Conservation (phyloP, 2,113 vertebrate genomes). For the Macaca mulatta region DNA sequence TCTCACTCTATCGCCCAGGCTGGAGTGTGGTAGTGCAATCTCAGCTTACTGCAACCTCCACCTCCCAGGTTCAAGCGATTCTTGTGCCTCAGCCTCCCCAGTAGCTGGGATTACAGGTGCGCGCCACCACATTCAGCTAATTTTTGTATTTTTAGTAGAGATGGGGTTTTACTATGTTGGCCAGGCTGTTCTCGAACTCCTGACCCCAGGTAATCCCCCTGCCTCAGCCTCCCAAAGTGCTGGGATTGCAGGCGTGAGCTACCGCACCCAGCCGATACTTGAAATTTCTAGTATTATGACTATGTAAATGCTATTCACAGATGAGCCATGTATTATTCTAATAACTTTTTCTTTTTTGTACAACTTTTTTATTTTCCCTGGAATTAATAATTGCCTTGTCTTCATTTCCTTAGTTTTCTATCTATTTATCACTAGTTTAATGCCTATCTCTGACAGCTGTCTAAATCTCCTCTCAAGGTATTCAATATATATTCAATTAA, state of each 20-base stretch:
- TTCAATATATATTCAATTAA: not conserved
- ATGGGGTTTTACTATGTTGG: too few species aligned
- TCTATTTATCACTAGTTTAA: not conserved
- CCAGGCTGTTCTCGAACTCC: too few species aligned
- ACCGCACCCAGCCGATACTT: not conserved
- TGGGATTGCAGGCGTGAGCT: too few species aligned
- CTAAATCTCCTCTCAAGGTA: not conserved
- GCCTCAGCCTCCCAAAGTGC: too few species aligned
- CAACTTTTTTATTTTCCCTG: not conserved
- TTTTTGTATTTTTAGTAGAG: too few species aligned
- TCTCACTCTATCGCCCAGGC: too few species aligned
- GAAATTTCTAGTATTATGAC: constrained; percentile 35
- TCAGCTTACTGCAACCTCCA: too few species aligned
- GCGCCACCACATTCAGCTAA: fast-evolving
- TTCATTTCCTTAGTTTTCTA: constrained; percentile 34
- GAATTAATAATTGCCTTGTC: constrained; percentile 28
- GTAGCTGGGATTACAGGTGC: too few species aligned
- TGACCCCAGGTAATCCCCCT: too few species aligned
- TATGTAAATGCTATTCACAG: constrained; percentile 27
- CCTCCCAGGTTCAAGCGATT: too few species aligned
- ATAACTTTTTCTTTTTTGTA: constrained; percentile 16
- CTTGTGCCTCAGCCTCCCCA: too few species aligned
- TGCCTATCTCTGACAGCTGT: not conserved
- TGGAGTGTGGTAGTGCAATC: too few species aligned
- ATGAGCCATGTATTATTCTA: constrained; percentile 13